Conservation (phyloP, 2,113 vertebrate genomes). For the Cynocephalus volans region DNA sequence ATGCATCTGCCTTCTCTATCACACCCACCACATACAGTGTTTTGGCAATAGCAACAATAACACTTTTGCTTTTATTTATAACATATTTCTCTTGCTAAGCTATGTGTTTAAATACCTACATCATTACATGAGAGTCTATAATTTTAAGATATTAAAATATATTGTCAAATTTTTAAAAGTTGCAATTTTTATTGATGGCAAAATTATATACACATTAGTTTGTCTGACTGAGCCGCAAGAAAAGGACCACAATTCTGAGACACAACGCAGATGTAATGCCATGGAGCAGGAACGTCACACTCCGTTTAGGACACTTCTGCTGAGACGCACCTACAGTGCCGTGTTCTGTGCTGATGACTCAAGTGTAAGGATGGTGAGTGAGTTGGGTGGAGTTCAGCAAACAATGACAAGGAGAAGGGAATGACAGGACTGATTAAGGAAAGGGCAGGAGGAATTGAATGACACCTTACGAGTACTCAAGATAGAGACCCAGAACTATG, state of each 20-base stretch:
- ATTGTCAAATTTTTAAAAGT: not conserved
- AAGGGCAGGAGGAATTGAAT: not conserved
- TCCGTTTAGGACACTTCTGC: not conserved
- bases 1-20: not conserved
- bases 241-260: not conserved
- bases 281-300: not conserved
- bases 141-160: not conserved
- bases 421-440: not conserved
- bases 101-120: not conserved
- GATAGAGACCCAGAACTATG: rapidly evolving
- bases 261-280: not conserved
- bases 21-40: rapidly evolving
- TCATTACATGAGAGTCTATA: not conserved
- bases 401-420: not conserved
- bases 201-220: not conserved
- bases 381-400: not conserved
- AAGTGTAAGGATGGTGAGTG: not conserved
- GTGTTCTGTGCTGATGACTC: not conserved
- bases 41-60: not conserved
- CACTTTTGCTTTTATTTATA: not conserved
- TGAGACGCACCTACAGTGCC: no score
- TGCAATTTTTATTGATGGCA: not conserved
- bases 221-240: not conserved
- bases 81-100: not conserved
- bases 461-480: not conserved